These are phyloP conservation scores for Copidosoma floridanum DNA, from an alignment of 1,140 invertebrate species.

Conservation along the genomic window DNA sequence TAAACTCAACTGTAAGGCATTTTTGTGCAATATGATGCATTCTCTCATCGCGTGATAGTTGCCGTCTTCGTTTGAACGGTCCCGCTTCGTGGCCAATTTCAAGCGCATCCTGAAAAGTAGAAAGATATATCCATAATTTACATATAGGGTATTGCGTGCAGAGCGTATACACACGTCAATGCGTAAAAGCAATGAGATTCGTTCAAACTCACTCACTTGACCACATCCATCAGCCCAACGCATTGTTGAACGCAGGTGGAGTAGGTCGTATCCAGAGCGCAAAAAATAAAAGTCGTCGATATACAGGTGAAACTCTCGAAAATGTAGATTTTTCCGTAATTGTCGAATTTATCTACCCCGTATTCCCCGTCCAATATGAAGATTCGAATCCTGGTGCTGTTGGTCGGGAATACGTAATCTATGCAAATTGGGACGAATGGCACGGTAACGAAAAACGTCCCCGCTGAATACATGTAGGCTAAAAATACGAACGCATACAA, in stretches of 20 bases:
- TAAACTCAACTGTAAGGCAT: not conserved
- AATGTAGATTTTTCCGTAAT: not conserved
- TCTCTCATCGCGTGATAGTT: too few species aligned
- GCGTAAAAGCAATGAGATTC: not conserved
- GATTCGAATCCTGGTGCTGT: not conserved
- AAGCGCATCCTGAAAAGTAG: too few species aligned
- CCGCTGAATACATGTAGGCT: not conserved
- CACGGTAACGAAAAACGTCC: not conserved
- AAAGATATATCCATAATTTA: too few species aligned
- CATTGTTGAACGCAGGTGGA: not conserved
- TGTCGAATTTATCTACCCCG: not conserved
- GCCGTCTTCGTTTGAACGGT: too few species aligned
- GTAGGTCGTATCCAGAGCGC: not conserved
- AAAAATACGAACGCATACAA: too few species aligned
- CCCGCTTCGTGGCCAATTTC: too few species aligned
- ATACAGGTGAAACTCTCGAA: not conserved
- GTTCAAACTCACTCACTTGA: not conserved
- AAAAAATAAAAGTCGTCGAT: not conserved
- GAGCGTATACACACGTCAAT: too few species aligned
- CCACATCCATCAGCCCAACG: not conserved
- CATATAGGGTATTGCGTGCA: too few species aligned
- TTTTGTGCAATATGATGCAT: not conserved
- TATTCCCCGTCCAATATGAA: not conserved
- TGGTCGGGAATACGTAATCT: not conserved
- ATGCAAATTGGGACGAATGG: not conserved